Base-by-base conservation (phyloP, 1,140 invertebrate species). In the Nymphalis io region DNA sequence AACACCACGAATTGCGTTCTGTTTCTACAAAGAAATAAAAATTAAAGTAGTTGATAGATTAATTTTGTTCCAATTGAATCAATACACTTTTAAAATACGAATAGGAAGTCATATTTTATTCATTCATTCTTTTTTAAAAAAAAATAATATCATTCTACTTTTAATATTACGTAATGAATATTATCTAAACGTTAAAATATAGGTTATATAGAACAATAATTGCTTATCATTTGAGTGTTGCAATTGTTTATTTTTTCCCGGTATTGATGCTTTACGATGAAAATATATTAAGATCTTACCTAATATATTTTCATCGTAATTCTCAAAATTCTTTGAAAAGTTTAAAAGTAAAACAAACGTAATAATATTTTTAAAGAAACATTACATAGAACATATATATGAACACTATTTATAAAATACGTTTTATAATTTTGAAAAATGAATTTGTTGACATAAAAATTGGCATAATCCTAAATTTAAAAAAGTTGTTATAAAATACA, bases 191-290 rank as follows among this genome's bases (percentile, higher is more conserved):
- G 75, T 53, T 55, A 62, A 81, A 82, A 68, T 39, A 80, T 55
- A 55, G 51, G 10, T 51, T 20, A 51, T 51, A 51, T 51, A 83
- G 83, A 75, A 81, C 70, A 60, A 58, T 62, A 48, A 64, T 71
- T 68, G 57, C 51, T 68, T 69, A 72, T 68, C 75, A 75, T 81
- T 75, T 73, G 3, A 66, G 72, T 81, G 75, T 85, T 83, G 51
- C 80, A 46, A 68, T 64, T 62, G 38, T 51, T 27, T 18, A 23
- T 55, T 13, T 69, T 62, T 70, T 60, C 69, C 74, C 23, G 23
- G 40, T 8, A 33, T 33, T 33, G 18, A n/a, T 33, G 21, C 21
- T 16, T 33, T 8, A 3, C 16, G 4, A n/a, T 48, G 0, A 6
- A 48, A 18, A 16, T 48, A 6, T 10, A 18, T 48, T 1, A 2